Conservation (phyloP, 2,888 invertebrate species). For the Eueremaeus valkanovi region DNA sequence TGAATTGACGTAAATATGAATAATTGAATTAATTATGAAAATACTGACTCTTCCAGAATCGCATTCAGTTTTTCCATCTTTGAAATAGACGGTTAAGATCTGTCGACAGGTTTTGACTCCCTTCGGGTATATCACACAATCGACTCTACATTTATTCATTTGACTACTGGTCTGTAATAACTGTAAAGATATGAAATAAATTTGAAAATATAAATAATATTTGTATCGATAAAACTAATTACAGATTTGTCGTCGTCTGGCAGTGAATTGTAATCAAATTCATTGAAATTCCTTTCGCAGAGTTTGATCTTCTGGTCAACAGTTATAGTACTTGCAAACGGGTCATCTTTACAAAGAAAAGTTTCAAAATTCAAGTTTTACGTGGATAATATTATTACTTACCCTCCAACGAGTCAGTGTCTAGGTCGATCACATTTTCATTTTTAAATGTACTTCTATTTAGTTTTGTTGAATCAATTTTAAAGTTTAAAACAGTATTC, state of each 20-base stretch:
- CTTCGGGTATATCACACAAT: background rate
- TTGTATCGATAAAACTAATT: background rate
- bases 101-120: background rate
- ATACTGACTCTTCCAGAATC: background rate
- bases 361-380: too few species aligned
- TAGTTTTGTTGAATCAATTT: constrained; percentile 27
- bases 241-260: background rate
- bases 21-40: background rate
- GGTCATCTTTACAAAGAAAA: background rate
- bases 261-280: background rate
- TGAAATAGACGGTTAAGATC: background rate
- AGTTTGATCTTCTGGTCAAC: background rate
- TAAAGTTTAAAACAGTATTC: background rate
- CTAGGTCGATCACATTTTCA: too few species aligned
- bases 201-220: background rate
- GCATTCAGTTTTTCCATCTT: background rate
- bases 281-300: background rate
- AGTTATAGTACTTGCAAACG: background rate
- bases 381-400: too few species aligned
- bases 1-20: too few species aligned
- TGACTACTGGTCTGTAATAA: background rate
- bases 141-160: background rate
- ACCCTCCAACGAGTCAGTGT: too few species aligned
- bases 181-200: background rate
- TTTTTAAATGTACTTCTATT: too few species aligned